A percentile compares a stretch with the other conserved stretches of the same genome.
Conservation (phyloP, 2,888 invertebrate species). For the Mactromeris polynyma region DNA sequence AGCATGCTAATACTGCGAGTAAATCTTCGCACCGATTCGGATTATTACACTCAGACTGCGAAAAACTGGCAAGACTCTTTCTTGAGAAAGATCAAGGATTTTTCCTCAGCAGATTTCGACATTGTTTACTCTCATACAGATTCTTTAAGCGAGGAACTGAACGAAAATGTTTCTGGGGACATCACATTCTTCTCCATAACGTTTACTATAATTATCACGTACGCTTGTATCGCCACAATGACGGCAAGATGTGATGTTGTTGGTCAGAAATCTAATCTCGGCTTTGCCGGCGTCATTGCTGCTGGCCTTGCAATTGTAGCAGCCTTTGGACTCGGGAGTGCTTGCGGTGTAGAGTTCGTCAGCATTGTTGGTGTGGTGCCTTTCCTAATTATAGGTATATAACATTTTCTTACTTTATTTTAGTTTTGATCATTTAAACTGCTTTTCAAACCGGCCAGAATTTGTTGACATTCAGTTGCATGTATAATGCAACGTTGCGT, state of each 20-base stretch:
- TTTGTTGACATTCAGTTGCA: no score
- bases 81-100: constrained; percentile 24
- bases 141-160: constrained; percentile 58
- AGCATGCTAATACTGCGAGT: background rate
- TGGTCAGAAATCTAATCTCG: no score
- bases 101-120: constrained; percentile 27
- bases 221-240: constrained; percentile 63
- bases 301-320: constrained; percentile 76
- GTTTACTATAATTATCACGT: constrained; percentile 69
- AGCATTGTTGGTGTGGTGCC: constrained; percentile 78
- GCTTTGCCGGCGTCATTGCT: no score
- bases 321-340: constrained; percentile 72
- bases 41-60: background rate
- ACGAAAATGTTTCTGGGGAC: constrained; percentile 59
- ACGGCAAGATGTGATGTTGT: constrained; percentile 52
- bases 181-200: constrained; percentile 62
- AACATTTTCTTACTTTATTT: constrained; percentile 52
- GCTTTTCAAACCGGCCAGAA: no score
- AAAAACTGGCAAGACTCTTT: constrained; percentile 44
- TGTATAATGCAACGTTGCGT: no score
- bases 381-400: constrained; percentile 76
- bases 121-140: constrained; percentile 56
- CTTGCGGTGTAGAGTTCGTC: constrained; percentile 73
- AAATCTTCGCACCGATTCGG: constrained; percentile 21
- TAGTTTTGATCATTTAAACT: no score